Conservation (phyloP, 2,797 vertebrate species). For the Todus mexicanus region DNA sequence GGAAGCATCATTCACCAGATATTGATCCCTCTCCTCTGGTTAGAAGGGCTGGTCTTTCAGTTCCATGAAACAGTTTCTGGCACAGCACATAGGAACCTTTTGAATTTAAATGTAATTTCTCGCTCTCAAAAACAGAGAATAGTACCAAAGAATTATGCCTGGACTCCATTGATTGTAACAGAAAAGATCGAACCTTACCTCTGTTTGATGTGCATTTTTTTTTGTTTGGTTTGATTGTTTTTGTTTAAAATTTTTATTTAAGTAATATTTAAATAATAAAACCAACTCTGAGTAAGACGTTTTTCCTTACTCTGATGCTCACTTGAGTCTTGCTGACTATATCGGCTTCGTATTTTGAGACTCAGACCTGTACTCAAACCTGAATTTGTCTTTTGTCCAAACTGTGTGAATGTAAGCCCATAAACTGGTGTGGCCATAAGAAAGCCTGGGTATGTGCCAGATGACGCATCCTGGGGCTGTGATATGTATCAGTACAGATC, state of each 20-base stretch:
- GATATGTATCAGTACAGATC: background rate
- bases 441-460: background rate
- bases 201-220: background rate
- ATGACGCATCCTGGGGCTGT: background rate
- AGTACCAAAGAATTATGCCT: background rate
- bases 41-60: background rate
- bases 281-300: background rate
- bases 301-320: background rate
- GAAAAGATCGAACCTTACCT: background rate
- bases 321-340: background rate
- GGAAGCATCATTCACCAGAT: slow-evolving; percentile 12
- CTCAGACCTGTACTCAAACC: background rate
- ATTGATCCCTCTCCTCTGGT: slow-evolving; percentile 18
- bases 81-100: background rate
- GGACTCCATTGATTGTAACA: background rate
- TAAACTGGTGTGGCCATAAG: background rate
- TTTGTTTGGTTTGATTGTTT: background rate
- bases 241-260: background rate
- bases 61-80: background rate
- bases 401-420: background rate
- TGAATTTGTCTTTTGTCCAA: background rate
- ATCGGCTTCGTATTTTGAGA: background rate
- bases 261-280: background rate
- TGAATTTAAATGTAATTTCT: background rate
- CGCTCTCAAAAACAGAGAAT: background rate